Evolutionary conservation across 2,888 invertebrate species (phyloP), one percentile per base, ranked within the genome.

Genomic region (Eupithecia centaureata): DNA sequence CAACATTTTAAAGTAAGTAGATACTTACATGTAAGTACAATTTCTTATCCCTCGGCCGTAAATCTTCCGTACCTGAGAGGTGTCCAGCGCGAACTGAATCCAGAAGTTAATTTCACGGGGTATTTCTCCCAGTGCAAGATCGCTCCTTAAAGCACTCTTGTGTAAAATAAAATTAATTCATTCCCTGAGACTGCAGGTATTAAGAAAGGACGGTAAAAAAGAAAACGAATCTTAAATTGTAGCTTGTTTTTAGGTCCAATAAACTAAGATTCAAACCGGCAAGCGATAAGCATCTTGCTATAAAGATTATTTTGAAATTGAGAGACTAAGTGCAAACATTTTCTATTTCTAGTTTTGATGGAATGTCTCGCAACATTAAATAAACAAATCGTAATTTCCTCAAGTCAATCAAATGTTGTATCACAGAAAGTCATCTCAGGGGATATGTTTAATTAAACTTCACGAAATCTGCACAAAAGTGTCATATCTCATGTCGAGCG

Each of bases 21-120:
- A 78, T 80, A 79, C 77, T 72, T 75, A 71, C 74, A 72, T 63
- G 66, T 61, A 68, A 64, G 78, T 79, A 76, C 77, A 78, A 76
- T 82, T 79, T 75, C 79, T 80, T 76, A 65, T 69, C 77, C 80
- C 76, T 76, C 70, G 73, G 83, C 86, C 85, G 85, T 91, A 89
- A 88, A 81, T 91, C 90, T 90, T 84, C 70, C 77, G 79, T 81
- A 89, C 88, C 90, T 90, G 90, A 84, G 82, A 86, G 84, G 86
- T 91, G 90, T 91, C 91, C 90, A 86, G 85, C 79, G 84, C 76
- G 85, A 82, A 87, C 86, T 82, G 84, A 85, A 86, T 86, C 87
- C 86, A 82, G 84, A 84, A 90, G 90, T 87, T 90, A 91, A 91
- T 91, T 91, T 92, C 91, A 91, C 91, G 90, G 90, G 83, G 84